Conservation (phyloP, 2,797 vertebrate genomes). For the Sus cebifrons region DNA sequence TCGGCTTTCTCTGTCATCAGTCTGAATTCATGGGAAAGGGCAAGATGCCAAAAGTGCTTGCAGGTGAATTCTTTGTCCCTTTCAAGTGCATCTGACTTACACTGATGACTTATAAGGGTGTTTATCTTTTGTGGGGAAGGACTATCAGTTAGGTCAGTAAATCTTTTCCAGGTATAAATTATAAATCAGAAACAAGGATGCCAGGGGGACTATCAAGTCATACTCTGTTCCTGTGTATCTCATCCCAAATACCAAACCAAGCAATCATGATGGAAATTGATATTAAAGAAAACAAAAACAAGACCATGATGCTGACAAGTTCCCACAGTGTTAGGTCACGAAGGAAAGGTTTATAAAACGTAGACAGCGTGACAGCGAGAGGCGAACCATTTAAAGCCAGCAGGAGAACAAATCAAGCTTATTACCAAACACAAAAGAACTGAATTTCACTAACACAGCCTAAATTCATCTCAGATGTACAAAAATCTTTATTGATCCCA, state of each 20-base stretch:
- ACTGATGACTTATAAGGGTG: conserved; percentile 82
- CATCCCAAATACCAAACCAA: conserved; percentile 79
- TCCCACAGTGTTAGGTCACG: background rate
- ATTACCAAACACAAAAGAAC: background rate
- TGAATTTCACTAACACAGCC: background rate
- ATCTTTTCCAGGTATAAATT: conserved; percentile 88
- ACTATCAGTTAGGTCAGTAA: conserved; percentile 89
- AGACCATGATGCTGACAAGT: background rate
- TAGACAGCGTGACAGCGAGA: background rate
- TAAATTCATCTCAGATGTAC: conserved; percentile 11
- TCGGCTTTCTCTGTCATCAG: conserved; percentile 86
- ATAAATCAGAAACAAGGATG: conserved; percentile 87
- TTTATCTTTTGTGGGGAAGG: conserved; percentile 88
- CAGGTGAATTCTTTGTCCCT: conserved; percentile 90
- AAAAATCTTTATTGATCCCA: background rate
- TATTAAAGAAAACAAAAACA: conserved; percentile 26
- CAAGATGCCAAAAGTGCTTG: conserved; percentile 88
- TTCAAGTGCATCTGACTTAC: conserved; percentile 88
- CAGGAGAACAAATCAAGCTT: background rate
- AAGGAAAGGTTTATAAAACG: background rate
- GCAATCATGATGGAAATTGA: background rate
- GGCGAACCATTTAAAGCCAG: background rate
- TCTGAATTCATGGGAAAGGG: conserved; percentile 88
- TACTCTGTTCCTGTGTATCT: conserved; percentile 76
- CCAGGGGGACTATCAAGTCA: conserved; percentile 41